phyloP scores from a whole-genome alignment of 1,140 invertebrate species.

The Achatina immaculata region DNA sequence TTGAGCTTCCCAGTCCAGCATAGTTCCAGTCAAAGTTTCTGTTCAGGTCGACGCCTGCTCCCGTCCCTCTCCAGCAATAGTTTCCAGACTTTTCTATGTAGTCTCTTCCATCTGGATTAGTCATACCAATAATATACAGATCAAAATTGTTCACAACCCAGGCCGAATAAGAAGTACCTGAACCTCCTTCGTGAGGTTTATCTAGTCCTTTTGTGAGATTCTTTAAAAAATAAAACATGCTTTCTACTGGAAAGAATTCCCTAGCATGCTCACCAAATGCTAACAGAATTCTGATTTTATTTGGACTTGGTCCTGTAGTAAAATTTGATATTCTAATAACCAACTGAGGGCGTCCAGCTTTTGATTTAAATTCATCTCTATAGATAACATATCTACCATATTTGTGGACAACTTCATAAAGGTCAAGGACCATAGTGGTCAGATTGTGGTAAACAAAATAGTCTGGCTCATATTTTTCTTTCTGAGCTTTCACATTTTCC shows the following conservation, averaged over 20 bases:
- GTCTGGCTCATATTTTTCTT: slow-evolving; percentile 61
- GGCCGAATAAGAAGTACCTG: slow-evolving; percentile 41
- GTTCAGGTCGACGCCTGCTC: slow-evolving; percentile 64
- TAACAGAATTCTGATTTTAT: slow-evolving; percentile 58
- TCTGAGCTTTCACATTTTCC: slow-evolving; percentile 60
- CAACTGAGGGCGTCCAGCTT: slow-evolving; percentile 50
- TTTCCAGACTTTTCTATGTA: slow-evolving; percentile 60
- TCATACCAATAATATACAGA: slow-evolving; percentile 61
- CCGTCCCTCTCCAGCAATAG: slow-evolving; percentile 68
- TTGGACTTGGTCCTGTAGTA: slow-evolving; percentile 30
- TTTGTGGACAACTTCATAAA: slow-evolving; percentile 46
- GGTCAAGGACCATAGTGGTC: slow-evolving; percentile 42
- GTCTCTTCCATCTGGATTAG: slow-evolving; percentile 66
- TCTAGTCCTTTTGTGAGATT: slow-evolving; percentile 55
- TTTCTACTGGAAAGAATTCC: slow-evolving; percentile 67
- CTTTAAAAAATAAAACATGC: slow-evolving; percentile 58
- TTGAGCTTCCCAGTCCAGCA: slow-evolving; percentile 63
- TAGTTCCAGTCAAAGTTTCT: slow-evolving; percentile 69
- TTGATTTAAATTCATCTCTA: slow-evolving; percentile 50
- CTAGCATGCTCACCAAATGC: slow-evolving; percentile 69
- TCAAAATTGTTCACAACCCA: slow-evolving; percentile 58
- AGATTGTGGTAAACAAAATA: slow-evolving; percentile 65
- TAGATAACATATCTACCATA: slow-evolving; percentile 54
- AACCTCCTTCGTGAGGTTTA: slow-evolving; percentile 8
- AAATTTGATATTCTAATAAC: slow-evolving; percentile 62